Conservation (phyloP, 1,140 invertebrate genomes). For the Episyrphus balteatus region DNA sequence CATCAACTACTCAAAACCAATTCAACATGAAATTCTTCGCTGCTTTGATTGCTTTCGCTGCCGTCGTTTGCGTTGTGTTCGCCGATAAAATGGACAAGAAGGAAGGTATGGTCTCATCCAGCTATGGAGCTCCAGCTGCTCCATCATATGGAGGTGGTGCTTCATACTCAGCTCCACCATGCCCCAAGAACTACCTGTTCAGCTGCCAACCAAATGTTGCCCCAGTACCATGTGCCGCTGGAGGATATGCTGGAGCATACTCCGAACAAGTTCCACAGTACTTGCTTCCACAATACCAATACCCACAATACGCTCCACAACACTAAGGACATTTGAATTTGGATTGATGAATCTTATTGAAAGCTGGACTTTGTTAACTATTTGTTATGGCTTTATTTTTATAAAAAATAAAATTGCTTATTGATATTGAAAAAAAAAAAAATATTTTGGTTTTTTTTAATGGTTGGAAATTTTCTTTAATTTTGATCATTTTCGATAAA, state of each 20-base stretch:
- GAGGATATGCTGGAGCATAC: conserved; percentile 26
- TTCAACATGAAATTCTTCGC: conserved; percentile 29
- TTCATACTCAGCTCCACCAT: conserved; percentile 23
- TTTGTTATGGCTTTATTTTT: no score
- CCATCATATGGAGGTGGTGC: conserved; percentile 10
- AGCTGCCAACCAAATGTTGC: conserved; percentile 30
- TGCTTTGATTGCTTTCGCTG: conserved; percentile 19
- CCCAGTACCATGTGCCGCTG: conserved; percentile 24
- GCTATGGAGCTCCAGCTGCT: conserved; percentile 19
- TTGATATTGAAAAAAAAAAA: no score
- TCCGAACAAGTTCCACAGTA: conserved; percentile 21
- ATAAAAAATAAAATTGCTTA: no score
- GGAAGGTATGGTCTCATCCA: not conserved
- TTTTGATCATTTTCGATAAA: no score
- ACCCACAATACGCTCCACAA: conserved; percentile 13
- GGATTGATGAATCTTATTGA: no score
- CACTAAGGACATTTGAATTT: not conserved
- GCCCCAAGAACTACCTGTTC: conserved; percentile 32
- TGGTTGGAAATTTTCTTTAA: no score
- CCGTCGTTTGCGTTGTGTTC: not conserved
- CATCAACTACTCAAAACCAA: not conserved
- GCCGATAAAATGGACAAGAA: no score
- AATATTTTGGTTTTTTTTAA: no score
- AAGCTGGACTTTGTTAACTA: no score
- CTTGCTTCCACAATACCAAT: conserved; percentile 17